Evolutionary conservation across 2,113 vertebrate genomes (phyloP), one percentile per base, ranked within the genome.

Genomic region (Oostethus manadensis): DNA sequence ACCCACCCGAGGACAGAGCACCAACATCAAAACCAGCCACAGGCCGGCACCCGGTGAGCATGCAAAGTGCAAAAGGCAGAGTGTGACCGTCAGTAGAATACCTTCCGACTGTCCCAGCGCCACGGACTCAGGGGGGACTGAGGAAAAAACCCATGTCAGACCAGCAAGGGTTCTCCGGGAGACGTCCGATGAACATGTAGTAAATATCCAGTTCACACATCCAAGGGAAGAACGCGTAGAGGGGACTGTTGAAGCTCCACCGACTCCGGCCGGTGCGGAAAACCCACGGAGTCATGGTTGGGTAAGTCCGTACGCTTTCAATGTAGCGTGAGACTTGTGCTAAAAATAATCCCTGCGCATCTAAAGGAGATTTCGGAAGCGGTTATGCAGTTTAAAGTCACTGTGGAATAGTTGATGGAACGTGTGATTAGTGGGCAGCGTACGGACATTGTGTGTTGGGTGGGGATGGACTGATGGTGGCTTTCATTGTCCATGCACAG

Each of bases 261-360:
- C 21, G 53, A 51, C 42, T 1, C 57, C 58, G 9, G 20, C 47
- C 0, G 1, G 26, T 15, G 26, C 33, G 64, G 68, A 67, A 21
- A 74, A 64, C 40, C 35, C 33, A 13, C 48, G 18, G 21, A 76
- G 21, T 38, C 58, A 17, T 3, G 35, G 8, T 43, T 69, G 10
- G 66, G 77, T 85, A 53, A 68, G 73, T 51, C n/a, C n/a, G n/a
- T n/a, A 57, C 3, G 21, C 1, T 45, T 55, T 55, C 21, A 8
- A 54, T 35, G 5, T 17, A 53, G 23, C 47, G 29, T 58, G 44
- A 21, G 35, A 21, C 45, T 33, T 26, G 3, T 13, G 13, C n/a
- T 16, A 18, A 50, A n/a, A 49, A 50, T 49, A 40, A 18, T 58
- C 3, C 38, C 45, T 45, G 29, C 42, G 26, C 2, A 42, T 21